These are phyloP conservation scores for Cryptophagus acutangulus DNA, from an alignment of 2,888 invertebrate genomes.

Conservation along the genomic window DNA sequence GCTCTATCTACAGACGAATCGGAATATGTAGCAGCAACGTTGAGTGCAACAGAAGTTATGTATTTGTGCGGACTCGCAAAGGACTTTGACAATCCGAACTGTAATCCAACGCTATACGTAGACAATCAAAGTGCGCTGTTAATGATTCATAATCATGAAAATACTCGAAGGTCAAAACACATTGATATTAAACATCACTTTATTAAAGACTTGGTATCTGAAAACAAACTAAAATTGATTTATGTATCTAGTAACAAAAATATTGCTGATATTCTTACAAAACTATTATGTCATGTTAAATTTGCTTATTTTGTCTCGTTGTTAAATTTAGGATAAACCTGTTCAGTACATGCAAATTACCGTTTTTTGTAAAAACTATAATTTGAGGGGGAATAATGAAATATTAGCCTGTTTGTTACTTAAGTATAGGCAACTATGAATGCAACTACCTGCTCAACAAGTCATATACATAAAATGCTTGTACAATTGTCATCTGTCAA, in stretches of 20 bases:
- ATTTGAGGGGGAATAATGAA: too few species aligned
- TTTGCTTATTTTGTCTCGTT: too few species aligned
- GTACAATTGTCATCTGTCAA: too few species aligned
- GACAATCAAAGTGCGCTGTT: conserved; percentile 1
- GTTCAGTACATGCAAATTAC: too few species aligned
- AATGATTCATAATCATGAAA: conserved; percentile 3
- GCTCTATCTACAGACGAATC: conserved; percentile 21
- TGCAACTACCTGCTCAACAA: too few species aligned
- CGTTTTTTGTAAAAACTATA: too few species aligned
- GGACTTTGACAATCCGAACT: conserved; percentile 6
- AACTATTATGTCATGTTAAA: background rate
- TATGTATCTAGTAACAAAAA: background rate
- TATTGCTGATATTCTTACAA: background rate
- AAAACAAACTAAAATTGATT: background rate
- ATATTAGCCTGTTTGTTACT: too few species aligned
- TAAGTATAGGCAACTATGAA: too few species aligned
- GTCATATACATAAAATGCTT: too few species aligned
- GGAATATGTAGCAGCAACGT: conserved; percentile 14
- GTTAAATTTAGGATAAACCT: too few species aligned
- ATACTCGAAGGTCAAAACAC: conserved; percentile 8
- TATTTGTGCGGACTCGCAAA: conserved; percentile 10
- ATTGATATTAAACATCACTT: conserved; percentile 9
- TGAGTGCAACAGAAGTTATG: conserved; percentile 11
- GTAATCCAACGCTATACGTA: background rate
- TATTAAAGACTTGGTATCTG: conserved; percentile 7